Conservation (phyloP, 2,113 vertebrate genomes). For the Morone chrysops region DNA sequence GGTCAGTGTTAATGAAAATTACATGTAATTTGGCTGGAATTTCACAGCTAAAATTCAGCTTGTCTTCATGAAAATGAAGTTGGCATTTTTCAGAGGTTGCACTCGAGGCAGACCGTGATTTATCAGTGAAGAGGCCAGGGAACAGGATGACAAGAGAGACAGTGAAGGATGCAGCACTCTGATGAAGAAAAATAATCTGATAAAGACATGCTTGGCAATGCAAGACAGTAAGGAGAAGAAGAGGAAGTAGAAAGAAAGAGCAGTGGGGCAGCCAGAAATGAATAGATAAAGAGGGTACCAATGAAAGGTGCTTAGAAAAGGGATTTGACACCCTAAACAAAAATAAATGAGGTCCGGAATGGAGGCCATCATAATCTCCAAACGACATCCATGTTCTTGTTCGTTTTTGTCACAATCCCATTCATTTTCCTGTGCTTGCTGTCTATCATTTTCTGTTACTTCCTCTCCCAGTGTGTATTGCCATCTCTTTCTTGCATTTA, state of each 20-base stretch:
- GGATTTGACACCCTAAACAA: conserved; percentile 34
- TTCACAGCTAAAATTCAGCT: neutral
- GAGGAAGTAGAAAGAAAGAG: neutral
- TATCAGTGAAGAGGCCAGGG: neutral
- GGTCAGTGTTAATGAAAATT: neutral
- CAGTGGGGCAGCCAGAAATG: conserved; percentile 3
- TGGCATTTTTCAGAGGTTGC: neutral
- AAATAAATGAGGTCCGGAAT: conserved; percentile 46
- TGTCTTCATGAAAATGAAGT: conserved; percentile 20
- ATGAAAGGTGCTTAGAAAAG: conserved; percentile 7
- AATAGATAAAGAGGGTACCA: conserved; percentile 21
- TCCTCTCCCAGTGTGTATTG: conserved; percentile 4
- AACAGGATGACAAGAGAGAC: neutral
- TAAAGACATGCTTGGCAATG: neutral
- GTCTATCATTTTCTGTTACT: conserved; percentile 16
- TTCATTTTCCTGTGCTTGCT: conserved; percentile 6
- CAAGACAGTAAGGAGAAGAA: neutral
- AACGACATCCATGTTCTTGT: conserved; percentile 11
- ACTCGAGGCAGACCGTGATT: neutral
- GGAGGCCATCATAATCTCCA: conserved; percentile 25
- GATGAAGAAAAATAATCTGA: conserved; percentile 22
- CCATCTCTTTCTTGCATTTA: conserved; percentile 4
- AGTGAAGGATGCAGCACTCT: neutral
- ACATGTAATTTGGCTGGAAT: conserved; percentile 9
- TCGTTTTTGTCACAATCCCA: neutral